A percentile compares a stretch with the other conserved stretches of the same genome.
phyloP scores from a whole-genome alignment of 2,113 vertebrate genomes.

The Chiloscyllium plagiosum region DNA sequence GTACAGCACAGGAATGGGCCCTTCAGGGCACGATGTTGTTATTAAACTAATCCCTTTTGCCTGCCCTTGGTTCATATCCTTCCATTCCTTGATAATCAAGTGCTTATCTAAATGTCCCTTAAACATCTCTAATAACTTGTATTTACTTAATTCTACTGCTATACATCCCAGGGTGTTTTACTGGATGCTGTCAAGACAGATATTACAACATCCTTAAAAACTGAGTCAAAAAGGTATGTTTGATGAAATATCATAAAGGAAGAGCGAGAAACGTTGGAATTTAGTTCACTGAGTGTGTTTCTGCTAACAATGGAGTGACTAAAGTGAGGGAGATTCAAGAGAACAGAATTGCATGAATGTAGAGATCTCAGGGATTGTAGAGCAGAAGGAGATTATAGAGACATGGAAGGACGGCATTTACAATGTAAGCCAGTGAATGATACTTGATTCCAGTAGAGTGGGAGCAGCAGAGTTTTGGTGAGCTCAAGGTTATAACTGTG shows the following conservation, averaged over 20 bases:
- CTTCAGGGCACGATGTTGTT: too few relatives aligned
- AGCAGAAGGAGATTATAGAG: neutral
- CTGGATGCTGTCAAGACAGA: neutral
- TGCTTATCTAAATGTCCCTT: too few relatives aligned
- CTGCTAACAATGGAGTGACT: neutral
- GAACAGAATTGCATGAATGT: too few relatives aligned
- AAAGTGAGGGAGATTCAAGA: too few relatives aligned
- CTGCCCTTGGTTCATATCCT: too few relatives aligned
- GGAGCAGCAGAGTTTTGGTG: neutral
- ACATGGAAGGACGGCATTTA: neutral
- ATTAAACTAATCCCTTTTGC: too few relatives aligned
- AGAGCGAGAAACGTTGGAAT: neutral
- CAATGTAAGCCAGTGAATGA: neutral
- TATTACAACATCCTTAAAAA: neutral
- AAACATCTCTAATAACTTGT: neutral
- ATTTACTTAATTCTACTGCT: neutral
- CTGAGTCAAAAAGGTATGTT: neutral
- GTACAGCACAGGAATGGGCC: too few relatives aligned
- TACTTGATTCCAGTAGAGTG: neutral
- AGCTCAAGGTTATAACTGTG: neutral
- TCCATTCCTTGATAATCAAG: too few relatives aligned
- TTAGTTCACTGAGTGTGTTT: neutral
- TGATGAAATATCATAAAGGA: neutral
- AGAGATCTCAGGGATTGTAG: neutral
- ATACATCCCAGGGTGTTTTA: neutral